These are phyloP conservation scores for Stenolophus ochropezus DNA, from an alignment of 2,888 invertebrate genomes.

Conservation along the genomic window DNA sequence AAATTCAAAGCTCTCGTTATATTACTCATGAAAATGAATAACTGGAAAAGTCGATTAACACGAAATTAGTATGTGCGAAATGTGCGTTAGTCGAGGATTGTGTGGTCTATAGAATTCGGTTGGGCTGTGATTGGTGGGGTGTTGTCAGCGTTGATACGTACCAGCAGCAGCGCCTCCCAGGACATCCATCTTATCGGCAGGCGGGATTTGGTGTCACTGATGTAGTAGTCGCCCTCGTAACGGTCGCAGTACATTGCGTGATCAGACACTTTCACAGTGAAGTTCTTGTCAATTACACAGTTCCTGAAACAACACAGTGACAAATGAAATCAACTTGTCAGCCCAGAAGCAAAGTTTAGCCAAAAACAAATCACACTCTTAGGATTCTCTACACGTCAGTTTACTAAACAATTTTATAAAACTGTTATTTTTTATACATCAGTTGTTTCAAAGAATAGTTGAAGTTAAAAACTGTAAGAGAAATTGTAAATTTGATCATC, in stretches of 20 bases:
- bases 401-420: neutral
- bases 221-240: slow-evolving; percentile 88
- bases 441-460: no score
- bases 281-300: slow-evolving; percentile 88
- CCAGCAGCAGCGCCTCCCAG: slow-evolving; percentile 90
- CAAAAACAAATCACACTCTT: neutral
- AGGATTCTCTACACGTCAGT: neutral
- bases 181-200: slow-evolving; percentile 96
- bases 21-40: no score
- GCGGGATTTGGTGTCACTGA: slow-evolving; percentile 86
- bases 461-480: no score
- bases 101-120: no score
- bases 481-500: no score
- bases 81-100: no score
- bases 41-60: no score
- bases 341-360: neutral
- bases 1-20: no score
- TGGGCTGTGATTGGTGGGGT: neutral
- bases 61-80: no score
- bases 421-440: no score
- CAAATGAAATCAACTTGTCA: slow-evolving; percentile 26
- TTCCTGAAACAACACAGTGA: slow-evolving; percentile 78
- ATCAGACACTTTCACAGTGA: slow-evolving; percentile 87
- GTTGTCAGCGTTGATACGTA: slow-evolving; percentile 71
- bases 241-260: slow-evolving; percentile 90